Percentiles rank a stretch among this genome's conserved stretches.
phyloP scores from a whole-genome alignment of 2,113 vertebrate genomes.

The Serilophus lunatus region DNA sequence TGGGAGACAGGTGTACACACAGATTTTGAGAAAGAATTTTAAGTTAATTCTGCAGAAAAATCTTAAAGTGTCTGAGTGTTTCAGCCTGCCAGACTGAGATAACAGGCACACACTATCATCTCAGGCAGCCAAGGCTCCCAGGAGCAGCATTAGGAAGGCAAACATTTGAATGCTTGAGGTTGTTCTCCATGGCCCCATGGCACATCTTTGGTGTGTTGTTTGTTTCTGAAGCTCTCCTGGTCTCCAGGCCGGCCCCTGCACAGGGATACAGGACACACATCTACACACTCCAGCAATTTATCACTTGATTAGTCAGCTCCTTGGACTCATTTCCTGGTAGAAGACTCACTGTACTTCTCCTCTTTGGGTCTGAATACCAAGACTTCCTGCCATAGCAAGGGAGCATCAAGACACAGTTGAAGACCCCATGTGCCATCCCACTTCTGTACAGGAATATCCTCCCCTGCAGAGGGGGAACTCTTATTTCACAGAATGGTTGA shows the following conservation, averaged over 20 bases:
- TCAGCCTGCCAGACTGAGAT: background rate
- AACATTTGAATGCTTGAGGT: background rate
- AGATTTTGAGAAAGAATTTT: background rate
- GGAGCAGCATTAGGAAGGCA: background rate
- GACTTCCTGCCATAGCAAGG: background rate
- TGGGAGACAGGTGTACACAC: background rate
- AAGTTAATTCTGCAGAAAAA: background rate
- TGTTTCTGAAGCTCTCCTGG: background rate
- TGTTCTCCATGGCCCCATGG: background rate
- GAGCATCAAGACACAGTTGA: background rate
- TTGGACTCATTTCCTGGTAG: background rate
- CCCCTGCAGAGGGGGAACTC: background rate
- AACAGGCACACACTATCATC: background rate
- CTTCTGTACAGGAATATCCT: rapidly evolving
- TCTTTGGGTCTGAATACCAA: background rate
- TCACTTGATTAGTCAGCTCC: background rate
- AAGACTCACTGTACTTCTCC: background rate
- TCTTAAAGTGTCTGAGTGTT: background rate
- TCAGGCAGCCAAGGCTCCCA: background rate
- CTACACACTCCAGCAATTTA: background rate
- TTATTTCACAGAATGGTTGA: background rate
- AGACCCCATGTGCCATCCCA: background rate
- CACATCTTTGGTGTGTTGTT: background rate
- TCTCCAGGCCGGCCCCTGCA: background rate
- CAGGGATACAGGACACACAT: background rate